These are phyloP conservation scores for Crax fasciolata DNA, from an alignment of 2,797 vertebrate genomes.

Conservation along the genomic window DNA sequence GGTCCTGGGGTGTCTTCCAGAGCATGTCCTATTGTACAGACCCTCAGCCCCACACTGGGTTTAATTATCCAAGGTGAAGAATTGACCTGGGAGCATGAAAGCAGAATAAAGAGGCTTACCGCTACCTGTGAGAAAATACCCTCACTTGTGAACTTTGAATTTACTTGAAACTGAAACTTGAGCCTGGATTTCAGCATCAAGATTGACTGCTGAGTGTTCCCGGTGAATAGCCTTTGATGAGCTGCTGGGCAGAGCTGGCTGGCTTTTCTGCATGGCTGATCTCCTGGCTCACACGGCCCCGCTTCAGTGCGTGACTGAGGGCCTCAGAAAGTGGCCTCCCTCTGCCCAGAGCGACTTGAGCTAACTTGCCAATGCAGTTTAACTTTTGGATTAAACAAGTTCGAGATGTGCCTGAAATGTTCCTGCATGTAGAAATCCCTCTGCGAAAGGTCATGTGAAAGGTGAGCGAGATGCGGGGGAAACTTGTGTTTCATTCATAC, in stretches of 20 bases:
- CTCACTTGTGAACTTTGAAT: constrained; percentile 39
- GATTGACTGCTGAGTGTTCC: constrained; percentile 47
- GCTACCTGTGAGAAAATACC: constrained; percentile 62
- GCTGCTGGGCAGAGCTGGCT: not conserved
- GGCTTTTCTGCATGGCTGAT: constrained; percentile 57
- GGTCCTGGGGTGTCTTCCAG: not conserved
- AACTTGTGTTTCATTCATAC: not conserved
- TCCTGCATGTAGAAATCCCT: constrained; percentile 11
- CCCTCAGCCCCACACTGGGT: not conserved
- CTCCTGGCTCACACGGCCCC: not conserved
- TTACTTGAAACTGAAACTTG: constrained; percentile 64
- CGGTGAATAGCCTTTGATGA: constrained; percentile 51
- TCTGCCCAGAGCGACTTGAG: constrained; percentile 40
- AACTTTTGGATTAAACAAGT: constrained; percentile 58
- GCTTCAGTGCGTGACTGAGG: constrained; percentile 1
- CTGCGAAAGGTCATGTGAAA: constrained; percentile 58
- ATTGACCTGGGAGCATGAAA: constrained; percentile 5
- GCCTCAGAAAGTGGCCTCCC: constrained; percentile 19
- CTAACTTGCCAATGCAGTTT: constrained; percentile 40
- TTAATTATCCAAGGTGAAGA: constrained; percentile 19
- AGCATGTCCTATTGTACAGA: not conserved
- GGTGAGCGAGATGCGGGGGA: not conserved
- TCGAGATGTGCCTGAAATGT: constrained; percentile 41
- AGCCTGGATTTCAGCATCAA: constrained; percentile 35
- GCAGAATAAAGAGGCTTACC: constrained; percentile 43